phyloP scores from a whole-genome alignment of 1,140 invertebrate genomes.

The Drosophila burlai region DNA sequence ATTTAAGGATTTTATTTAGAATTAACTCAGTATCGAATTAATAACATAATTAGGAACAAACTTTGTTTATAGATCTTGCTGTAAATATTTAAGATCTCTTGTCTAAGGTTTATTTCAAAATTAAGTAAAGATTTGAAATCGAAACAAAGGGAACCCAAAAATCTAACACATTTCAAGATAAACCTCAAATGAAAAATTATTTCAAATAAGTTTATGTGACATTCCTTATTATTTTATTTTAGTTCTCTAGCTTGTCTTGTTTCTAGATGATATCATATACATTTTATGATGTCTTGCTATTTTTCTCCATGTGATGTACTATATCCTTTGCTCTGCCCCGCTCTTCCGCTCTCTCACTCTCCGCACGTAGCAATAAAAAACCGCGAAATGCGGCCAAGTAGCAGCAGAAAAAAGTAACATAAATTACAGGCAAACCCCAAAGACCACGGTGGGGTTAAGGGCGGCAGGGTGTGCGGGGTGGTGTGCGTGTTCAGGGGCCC shows the following conservation, averaged over 20 bases:
- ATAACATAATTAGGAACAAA: background rate
- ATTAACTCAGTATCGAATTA: background rate
- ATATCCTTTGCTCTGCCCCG: constrained; percentile 15
- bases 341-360: constrained; percentile 1
- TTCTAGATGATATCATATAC: background rate
- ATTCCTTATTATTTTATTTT: background rate
- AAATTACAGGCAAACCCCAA: constrained; percentile 67
- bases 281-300: background rate
- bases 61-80: background rate
- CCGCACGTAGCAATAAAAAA: constrained; percentile 81
- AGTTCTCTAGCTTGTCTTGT: background rate
- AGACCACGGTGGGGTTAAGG: constrained; percentile 21
- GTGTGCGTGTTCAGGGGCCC: constrained; percentile 12
- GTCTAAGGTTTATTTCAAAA: background rate
- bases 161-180: background rate
- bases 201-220: background rate
- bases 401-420: constrained; percentile 71
- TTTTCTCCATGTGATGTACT: constrained; percentile 16
- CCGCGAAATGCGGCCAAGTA: constrained; percentile 83
- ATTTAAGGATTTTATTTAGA: background rate
- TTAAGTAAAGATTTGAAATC: background rate
- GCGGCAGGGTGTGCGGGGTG: background rate
- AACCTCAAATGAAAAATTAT: background rate
- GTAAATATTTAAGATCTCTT: background rate
- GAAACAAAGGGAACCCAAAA: background rate